phyloP scores from a whole-genome alignment of 2,888 invertebrate genomes.

The Lasius platythorax region DNA sequence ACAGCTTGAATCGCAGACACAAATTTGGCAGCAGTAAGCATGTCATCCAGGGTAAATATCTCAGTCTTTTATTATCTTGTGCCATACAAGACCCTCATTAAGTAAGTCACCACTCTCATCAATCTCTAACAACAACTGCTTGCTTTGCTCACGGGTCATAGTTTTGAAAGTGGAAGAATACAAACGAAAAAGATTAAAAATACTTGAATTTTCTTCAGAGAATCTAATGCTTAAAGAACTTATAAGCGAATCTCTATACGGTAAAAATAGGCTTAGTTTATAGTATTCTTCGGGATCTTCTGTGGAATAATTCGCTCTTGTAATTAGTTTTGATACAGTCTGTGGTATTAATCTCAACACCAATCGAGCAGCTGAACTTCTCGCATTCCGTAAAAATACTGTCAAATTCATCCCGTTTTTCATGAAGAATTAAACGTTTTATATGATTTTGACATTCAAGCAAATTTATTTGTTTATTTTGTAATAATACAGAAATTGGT shows the following conservation, averaged over 20 bases:
- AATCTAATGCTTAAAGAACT: slow-evolving; percentile 4
- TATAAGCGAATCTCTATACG: slow-evolving; percentile 26
- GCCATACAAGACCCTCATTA: slow-evolving; percentile 19
- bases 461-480: slow-evolving; percentile 19
- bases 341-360: background rate
- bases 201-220: slow-evolving; percentile 10
- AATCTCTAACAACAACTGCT: background rate
- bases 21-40: slow-evolving; percentile 13
- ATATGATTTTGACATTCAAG: slow-evolving; percentile 20
- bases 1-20: background rate
- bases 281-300: background rate
- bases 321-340: background rate
- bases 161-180: slow-evolving; percentile 2
- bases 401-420: background rate
- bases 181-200: slow-evolving; percentile 1
- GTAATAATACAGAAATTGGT: background rate
- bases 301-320: background rate
- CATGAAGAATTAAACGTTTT: slow-evolving; percentile 5
- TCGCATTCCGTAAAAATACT: background rate
- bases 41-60: background rate
- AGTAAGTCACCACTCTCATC: background rate
- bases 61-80: background rate
- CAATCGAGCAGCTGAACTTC: background rate
- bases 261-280: slow-evolving; percentile 6
- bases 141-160: background rate